Evolutionary conservation across 2,888 invertebrate species (phyloP).

Genomic region (Pterostichus madidus): DNA sequence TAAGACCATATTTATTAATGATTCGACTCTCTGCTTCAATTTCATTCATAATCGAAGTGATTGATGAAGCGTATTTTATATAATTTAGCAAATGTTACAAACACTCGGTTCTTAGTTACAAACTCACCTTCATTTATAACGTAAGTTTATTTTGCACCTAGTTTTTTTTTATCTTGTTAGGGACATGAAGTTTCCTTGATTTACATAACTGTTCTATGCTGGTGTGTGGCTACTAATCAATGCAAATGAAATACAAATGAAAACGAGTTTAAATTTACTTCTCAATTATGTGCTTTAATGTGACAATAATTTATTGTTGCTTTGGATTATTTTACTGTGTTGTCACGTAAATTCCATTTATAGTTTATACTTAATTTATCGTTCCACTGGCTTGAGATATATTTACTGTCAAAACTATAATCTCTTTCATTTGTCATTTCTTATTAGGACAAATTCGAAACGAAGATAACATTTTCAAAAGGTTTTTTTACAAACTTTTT

Average conservation of each 20-base stretch:
- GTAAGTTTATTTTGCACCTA: background rate
- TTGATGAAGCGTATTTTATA: conserved; percentile 20
- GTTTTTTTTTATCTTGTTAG: no score
- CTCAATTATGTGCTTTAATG: conserved; percentile 31
- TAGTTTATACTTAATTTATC: conserved; percentile 29
- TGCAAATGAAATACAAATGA: conserved; percentile 52
- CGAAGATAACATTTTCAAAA: conserved; percentile 18
- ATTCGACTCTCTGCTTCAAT: conserved; percentile 1
- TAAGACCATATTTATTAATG: conserved; percentile 5
- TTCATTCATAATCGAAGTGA: conserved; percentile 34
- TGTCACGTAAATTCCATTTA: conserved; percentile 40
- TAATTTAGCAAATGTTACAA: conserved; percentile 29
- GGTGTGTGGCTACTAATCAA: conserved; percentile 31
- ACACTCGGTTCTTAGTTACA: background rate
- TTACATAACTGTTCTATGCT: conserved; percentile 6
- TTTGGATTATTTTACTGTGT: conserved; percentile 27
- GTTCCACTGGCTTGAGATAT: conserved; percentile 20
- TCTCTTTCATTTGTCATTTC: conserved; percentile 18
- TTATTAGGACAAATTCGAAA: conserved; percentile 42
- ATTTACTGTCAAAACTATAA: conserved; percentile 27
- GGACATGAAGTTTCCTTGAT: background rate
- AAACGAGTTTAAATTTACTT: conserved; percentile 43
- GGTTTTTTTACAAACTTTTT: background rate
- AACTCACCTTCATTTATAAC: conserved; percentile 10
- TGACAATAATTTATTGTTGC: conserved; percentile 48